Percentiles rank a stretch among this genome's conserved stretches.
phyloP scores from a whole-genome alignment of 2,888 invertebrate species.

The Agrotis segetum region DNA sequence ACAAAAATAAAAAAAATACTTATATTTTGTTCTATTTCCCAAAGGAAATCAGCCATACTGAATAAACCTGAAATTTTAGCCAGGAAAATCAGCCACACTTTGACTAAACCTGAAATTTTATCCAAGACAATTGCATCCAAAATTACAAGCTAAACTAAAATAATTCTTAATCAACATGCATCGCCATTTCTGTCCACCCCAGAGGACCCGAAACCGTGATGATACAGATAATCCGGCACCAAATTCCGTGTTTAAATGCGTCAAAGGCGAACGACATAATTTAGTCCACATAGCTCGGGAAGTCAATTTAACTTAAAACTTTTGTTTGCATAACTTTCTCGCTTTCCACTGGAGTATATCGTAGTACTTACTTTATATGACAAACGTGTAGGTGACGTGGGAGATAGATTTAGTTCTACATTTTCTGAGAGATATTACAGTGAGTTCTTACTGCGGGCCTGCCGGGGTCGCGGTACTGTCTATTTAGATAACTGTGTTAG shows the following conservation, averaged over 20 bases:
- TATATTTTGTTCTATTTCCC: too few species aligned
- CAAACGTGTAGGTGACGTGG: conserved; percentile 29
- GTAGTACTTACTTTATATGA: conserved; percentile 41
- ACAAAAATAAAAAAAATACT: too few species aligned
- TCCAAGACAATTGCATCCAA: conserved; percentile 3
- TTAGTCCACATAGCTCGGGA: conserved; percentile 51
- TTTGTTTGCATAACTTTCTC: conserved; percentile 55
- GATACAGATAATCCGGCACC: conserved; percentile 10
- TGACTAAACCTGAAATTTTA: neutral
- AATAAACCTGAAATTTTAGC: too few species aligned
- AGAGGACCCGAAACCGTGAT: neutral
- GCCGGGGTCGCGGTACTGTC: too few species aligned
- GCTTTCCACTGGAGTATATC: conserved; percentile 27
- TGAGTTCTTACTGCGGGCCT: neutral
- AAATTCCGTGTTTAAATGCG: conserved; percentile 33
- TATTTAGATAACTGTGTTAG: too few species aligned
- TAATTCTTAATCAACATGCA: conserved; percentile 23
- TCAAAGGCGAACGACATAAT: conserved; percentile 57
- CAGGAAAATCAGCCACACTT: neutral
- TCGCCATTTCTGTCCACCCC: neutral
- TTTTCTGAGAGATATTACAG: neutral
- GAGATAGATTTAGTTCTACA: conserved; percentile 23
- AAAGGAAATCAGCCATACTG: too few species aligned
- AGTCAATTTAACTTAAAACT: conserved; percentile 66
- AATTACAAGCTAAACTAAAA: conserved; percentile 2